Evolutionary conservation across 2,113 vertebrate genomes (phyloP), one percentile per base, ranked within the genome.

Genomic region (Eclectus roratus): DNA sequence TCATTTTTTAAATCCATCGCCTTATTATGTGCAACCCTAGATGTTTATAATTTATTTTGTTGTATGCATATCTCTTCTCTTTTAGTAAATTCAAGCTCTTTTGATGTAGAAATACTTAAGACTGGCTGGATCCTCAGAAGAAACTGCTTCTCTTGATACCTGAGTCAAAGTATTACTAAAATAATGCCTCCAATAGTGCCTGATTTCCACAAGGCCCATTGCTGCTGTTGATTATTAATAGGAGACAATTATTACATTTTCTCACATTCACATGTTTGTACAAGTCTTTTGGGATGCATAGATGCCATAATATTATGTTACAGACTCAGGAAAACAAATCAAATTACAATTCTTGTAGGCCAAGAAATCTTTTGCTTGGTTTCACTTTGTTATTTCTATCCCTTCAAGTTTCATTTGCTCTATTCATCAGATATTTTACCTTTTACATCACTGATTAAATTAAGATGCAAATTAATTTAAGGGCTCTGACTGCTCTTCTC

Each of bases 391-490:
- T 79, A 35, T 55, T 86, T 76, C 74, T 82, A 11, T 13, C 9
- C 9, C 64, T 89, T 80, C 44, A 85, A 63, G 24, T 56, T 86
- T 87, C 46, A 93, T 28, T 81, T 87, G 70, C 39, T 3, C 0
- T 68, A 68, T 44, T 79, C 88, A 96, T 78, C 85, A 95, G 66
- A 47, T 91, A 90, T 47, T 88, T 89, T 50, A 82, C 52, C 52
- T 72, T 94, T 91, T 69, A 88, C 24, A 76, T 70, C 63, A 93
- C 56, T 77, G 25, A 94, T 66, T 80, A 88, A 69, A 93, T 93
- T 91, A 93, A 93, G 55, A 93, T 64, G 55, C 15, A 86, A 86
- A 92, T 85, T 94, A 80, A 85, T 80, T 90, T 44, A 81, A 92
- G 63, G 6, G 20, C 72, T 88, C 71, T 92, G 31, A 65, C 25